Conservation (phyloP, 2,888 invertebrate species). For the Phalangium opilio region DNA sequence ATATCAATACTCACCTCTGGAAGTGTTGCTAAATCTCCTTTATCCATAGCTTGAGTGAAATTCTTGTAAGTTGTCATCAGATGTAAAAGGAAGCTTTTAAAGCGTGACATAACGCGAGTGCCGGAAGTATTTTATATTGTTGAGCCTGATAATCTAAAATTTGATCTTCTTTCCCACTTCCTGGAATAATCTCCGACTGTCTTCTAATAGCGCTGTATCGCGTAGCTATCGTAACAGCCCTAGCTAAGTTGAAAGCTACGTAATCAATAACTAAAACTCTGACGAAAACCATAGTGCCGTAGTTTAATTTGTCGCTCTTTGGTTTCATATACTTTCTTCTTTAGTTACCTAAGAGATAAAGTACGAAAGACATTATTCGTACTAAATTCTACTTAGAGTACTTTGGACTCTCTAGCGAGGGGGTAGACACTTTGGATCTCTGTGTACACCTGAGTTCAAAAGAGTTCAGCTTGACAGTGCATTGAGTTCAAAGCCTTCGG, state of each 20-base stretch:
- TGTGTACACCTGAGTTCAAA: too few species aligned
- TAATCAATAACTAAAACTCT: slow-evolving; percentile 69
- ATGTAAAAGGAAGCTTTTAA: slow-evolving; percentile 57
- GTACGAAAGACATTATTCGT: too few species aligned
- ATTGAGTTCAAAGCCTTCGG: too few species aligned
- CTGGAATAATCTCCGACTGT: slow-evolving; percentile 69
- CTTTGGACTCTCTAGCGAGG: too few species aligned
- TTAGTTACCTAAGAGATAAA: slow-evolving; percentile 26
- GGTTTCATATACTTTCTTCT: slow-evolving; percentile 73
- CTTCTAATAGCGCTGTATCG: slow-evolving; percentile 77
- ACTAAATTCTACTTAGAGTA: too few species aligned
- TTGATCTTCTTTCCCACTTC: slow-evolving; percentile 75
- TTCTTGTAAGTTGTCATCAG: slow-evolving; percentile 74
- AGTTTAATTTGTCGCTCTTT: slow-evolving; percentile 65
- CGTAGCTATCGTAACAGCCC: slow-evolving; percentile 73
- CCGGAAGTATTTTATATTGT: slow-evolving; percentile 76
- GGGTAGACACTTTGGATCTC: too few species aligned
- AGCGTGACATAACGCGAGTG: slow-evolving; percentile 64
- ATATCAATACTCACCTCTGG: slow-evolving; percentile 48
- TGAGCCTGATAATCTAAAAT: slow-evolving; percentile 88
- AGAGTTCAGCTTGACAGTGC: too few species aligned
- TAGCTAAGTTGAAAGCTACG: slow-evolving; percentile 56
- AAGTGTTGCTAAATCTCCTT: slow-evolving; percentile 61
- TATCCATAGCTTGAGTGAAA: slow-evolving; percentile 60
- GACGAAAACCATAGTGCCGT: slow-evolving; percentile 88